These are phyloP conservation scores for Diogma glabrata DNA, from an alignment of 2,888 invertebrate genomes.

Conservation along the genomic window DNA sequence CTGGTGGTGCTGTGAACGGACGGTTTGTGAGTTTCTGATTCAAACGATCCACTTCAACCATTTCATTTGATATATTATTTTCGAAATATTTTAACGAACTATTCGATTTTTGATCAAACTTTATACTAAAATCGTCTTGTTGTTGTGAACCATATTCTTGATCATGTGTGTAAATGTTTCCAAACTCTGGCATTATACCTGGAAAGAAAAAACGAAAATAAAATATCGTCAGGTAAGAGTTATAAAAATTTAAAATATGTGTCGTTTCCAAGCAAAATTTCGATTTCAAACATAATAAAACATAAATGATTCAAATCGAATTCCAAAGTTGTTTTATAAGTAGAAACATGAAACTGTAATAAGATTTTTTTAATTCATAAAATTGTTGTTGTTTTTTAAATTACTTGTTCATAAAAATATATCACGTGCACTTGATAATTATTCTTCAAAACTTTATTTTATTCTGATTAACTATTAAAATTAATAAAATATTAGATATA, in stretches of 20 bases:
- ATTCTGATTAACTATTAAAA: too few species aligned
- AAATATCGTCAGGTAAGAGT: not conserved
- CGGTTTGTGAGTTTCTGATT: not conserved
- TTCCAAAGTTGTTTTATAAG: too few species aligned
- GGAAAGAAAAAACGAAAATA: not conserved
- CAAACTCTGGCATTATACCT: slow-evolving; percentile 35
- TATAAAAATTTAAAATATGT: not conserved
- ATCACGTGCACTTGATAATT: too few species aligned
- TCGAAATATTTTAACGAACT: not conserved
- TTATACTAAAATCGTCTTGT: not conserved
- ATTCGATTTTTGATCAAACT: not conserved
- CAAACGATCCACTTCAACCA: not conserved
- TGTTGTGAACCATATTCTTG: not conserved
- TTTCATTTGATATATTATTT: not conserved
- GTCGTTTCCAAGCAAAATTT: too few species aligned
- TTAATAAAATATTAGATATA: too few species aligned
- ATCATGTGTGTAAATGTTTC: slow-evolving; percentile 24
- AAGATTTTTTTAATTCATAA: too few species aligned
- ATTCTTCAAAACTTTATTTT: too few species aligned
- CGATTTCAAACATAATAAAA: too few species aligned
- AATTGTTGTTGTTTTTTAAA: too few species aligned
- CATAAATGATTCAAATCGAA: too few species aligned
- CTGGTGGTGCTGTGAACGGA: slow-evolving; percentile 13
- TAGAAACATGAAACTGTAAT: too few species aligned
- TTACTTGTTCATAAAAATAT: too few species aligned